Percentiles rank a stretch among this genome's conserved stretches.
phyloP scores from a whole-genome alignment of 2,888 invertebrate genomes.

The Zaprionus lineosus region DNA sequence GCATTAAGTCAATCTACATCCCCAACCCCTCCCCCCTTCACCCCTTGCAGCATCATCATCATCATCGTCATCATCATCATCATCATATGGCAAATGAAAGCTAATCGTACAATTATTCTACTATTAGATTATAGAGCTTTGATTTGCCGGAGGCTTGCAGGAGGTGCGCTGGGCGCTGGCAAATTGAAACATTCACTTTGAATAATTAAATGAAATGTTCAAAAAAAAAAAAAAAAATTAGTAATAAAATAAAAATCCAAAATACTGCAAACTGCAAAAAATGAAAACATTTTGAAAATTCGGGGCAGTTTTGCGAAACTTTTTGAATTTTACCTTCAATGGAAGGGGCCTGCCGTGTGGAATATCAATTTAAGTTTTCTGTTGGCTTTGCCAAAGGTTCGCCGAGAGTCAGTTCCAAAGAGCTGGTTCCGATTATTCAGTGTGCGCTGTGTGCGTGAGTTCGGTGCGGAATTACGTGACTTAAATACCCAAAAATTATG shows the following conservation, averaged over 20 bases:
- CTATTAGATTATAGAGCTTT: slow-evolving; percentile 44
- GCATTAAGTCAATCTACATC: background rate
- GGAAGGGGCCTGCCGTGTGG: slow-evolving; percentile 19
- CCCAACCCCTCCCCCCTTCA: no score
- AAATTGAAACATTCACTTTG: slow-evolving; percentile 19
- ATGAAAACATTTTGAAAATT: slow-evolving; percentile 31
- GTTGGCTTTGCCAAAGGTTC: slow-evolving; percentile 46
- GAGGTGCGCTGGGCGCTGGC: background rate
- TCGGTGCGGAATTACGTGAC: slow-evolving; percentile 59
- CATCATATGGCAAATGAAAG: slow-evolving; percentile 33
- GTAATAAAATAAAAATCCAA: no score
- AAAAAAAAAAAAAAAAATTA: no score
- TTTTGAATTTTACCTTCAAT: slow-evolving; percentile 32
- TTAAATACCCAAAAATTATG: slow-evolving; percentile 74
- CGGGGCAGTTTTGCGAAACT: slow-evolving; percentile 36
- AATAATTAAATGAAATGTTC: slow-evolving; percentile 53
- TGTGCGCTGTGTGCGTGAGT: slow-evolving; percentile 20
- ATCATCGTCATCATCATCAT: no score
- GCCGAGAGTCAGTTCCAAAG: slow-evolving; percentile 31
- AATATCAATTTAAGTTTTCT: slow-evolving; percentile 48
- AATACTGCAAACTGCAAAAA: no score
- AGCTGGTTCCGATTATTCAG: slow-evolving; percentile 28
- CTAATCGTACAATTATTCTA: slow-evolving; percentile 49
- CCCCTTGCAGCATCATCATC: no score
- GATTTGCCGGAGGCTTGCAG: slow-evolving; percentile 9